A percentile compares a stretch with the other conserved stretches of the same genome.
Conservation (phyloP, 2,113 vertebrate genomes). For the Zingel zingel region DNA sequence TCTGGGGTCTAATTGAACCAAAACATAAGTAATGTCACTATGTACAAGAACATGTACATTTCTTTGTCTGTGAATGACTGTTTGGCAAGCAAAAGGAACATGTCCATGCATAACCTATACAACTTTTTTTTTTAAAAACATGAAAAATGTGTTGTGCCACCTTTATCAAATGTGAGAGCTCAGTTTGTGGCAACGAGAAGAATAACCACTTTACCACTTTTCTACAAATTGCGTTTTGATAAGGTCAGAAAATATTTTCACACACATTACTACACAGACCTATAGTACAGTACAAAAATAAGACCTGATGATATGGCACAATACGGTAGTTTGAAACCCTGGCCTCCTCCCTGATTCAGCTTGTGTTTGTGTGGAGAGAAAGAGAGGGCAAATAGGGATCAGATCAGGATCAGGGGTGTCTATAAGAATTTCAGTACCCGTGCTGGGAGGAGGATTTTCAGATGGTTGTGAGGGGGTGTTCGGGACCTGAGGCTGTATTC, state of each 20-base stretch:
- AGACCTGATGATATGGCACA: too few relatives aligned
- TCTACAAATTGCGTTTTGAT: background rate
- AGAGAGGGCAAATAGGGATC: slow-evolving; percentile 21
- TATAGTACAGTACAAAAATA: too few relatives aligned
- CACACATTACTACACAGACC: too few relatives aligned
- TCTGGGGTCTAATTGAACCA: background rate
- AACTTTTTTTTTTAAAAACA: too few relatives aligned
- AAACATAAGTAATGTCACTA: background rate
- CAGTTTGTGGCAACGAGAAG: background rate
- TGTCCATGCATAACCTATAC: background rate
- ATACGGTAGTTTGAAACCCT: background rate
- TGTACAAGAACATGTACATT: background rate
- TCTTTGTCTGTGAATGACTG: background rate
- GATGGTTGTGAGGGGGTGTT: slow-evolving; percentile 47
- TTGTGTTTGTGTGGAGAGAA: slow-evolving; percentile 23
- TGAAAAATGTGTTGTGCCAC: background rate
- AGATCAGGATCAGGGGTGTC: slow-evolving; percentile 55
- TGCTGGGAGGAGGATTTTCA: slow-evolving; percentile 51
- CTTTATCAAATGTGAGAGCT: background rate
- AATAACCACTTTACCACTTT: background rate
- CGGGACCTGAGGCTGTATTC: slow-evolving; percentile 61
- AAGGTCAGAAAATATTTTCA: background rate
- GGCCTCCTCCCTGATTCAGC: background rate
- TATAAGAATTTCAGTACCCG: slow-evolving; percentile 57
- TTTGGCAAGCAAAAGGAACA: too few relatives aligned